Percentiles rank a stretch among this genome's conserved stretches.
Conservation (phyloP, 2,888 invertebrate genomes). For the Poecilus cupreus region DNA sequence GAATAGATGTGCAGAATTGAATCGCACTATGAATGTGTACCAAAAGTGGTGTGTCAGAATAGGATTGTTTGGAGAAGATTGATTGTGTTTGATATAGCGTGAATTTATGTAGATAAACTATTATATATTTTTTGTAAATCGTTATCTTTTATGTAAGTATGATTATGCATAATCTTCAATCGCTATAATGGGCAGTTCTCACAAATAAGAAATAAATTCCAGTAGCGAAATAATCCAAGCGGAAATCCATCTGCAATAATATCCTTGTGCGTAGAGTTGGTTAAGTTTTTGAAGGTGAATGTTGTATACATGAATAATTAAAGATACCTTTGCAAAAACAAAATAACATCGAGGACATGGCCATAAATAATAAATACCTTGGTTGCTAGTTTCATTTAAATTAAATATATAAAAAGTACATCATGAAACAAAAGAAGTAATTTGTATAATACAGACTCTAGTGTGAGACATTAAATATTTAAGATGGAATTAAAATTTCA, state of each 20-base stretch:
- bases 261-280: slow-evolving; percentile 31
- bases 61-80: too few relatives aligned
- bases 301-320: slow-evolving; percentile 47
- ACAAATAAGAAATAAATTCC: neutral
- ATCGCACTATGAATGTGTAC: too few relatives aligned
- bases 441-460: neutral
- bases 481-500: neutral
- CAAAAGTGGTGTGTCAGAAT: too few relatives aligned
- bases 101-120: too few relatives aligned
- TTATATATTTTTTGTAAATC: too few relatives aligned
- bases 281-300: slow-evolving; percentile 34
- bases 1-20: too few relatives aligned
- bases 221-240: neutral
- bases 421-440: slow-evolving; percentile 12
- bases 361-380: slow-evolving; percentile 45
- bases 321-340: slow-evolving; percentile 34
- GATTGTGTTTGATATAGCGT: too few relatives aligned
- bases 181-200: neutral
- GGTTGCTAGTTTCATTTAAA: neutral
- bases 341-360: slow-evolving; percentile 49
- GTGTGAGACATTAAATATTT: neutral
- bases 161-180: too few relatives aligned
- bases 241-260: slow-evolving; percentile 20
- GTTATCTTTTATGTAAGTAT: neutral
- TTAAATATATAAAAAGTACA: neutral